phyloP scores from a whole-genome alignment of 2,113 vertebrate genomes.

The Spermophilus dauricus region DNA sequence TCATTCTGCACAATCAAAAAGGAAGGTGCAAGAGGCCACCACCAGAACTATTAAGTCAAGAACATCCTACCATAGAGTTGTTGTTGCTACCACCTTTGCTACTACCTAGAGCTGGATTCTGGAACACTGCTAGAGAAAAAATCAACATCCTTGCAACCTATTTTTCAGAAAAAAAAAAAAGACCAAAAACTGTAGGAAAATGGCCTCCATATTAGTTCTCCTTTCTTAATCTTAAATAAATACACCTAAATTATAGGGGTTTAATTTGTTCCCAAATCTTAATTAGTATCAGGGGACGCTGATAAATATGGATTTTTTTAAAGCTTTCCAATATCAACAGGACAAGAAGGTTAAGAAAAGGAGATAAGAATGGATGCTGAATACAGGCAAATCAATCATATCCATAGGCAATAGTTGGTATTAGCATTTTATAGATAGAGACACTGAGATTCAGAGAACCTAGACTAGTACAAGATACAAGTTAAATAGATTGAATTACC shows the following conservation, averaged over 20 bases:
- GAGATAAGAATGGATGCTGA: not conserved
- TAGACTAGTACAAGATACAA: not conserved
- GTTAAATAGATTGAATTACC: not conserved
- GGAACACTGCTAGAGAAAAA: not conserved
- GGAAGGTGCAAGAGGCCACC: not conserved
- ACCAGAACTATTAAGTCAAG: not conserved
- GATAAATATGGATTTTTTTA: not conserved
- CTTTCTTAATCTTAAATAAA: not conserved
- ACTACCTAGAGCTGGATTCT: not conserved
- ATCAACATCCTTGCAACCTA: not conserved
- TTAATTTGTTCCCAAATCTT: constrained; percentile 6
- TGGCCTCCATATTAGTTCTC: not conserved
- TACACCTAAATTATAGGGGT: not conserved
- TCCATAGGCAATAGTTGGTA: not conserved
- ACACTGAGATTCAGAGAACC: not conserved
- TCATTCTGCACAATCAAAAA: not conserved
- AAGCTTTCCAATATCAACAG: not conserved
- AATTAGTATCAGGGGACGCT: not conserved
- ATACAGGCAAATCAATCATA: not conserved
- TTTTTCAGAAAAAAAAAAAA: not conserved
- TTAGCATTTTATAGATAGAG: not conserved
- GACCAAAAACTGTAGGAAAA: not conserved
- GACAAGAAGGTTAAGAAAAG: not conserved
- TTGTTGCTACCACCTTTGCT: no score
- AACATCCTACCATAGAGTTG: not conserved